Conservation (phyloP, 2,113 vertebrate species). For the Erpornis zantholeuca region DNA sequence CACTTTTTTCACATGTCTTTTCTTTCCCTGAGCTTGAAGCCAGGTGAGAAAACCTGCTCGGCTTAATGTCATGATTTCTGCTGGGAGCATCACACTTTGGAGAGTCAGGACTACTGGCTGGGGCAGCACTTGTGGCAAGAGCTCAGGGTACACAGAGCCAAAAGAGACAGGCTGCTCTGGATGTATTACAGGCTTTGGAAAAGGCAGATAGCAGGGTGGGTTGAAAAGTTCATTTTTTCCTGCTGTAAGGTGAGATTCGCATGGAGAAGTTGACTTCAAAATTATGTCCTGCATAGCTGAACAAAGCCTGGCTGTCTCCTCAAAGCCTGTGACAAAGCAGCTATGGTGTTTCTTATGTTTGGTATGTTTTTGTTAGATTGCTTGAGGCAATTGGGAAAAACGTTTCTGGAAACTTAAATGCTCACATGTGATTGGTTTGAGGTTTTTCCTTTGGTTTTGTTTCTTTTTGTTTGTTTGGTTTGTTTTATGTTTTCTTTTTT, state of each 20-base stretch:
- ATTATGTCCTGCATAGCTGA: background rate
- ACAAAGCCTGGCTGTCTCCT: background rate
- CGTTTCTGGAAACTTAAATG: background rate
- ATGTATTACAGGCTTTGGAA: background rate
- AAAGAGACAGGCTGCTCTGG: background rate
- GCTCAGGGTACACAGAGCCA: background rate
- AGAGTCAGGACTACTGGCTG: background rate
- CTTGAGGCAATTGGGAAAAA: background rate
- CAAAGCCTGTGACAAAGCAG: background rate
- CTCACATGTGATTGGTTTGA: background rate
- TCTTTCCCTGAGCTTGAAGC: background rate
- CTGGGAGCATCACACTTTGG: background rate
- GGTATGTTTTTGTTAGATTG: background rate
- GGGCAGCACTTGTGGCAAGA: background rate
- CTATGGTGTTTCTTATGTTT: background rate
- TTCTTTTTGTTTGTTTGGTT: background rate
- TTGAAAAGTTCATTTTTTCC: background rate
- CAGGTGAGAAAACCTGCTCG: background rate
- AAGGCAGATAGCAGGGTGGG: background rate
- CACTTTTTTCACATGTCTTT: background rate
- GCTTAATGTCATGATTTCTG: background rate
- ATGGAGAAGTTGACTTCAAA: background rate
- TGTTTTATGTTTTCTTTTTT: background rate
- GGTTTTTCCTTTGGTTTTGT: background rate
- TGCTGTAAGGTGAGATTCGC: background rate